These are phyloP conservation scores for Cassiopea andromeda DNA, from an alignment of 30 jellyfish, hydroid and myxozoan genomes.

Conservation along the genomic window DNA sequence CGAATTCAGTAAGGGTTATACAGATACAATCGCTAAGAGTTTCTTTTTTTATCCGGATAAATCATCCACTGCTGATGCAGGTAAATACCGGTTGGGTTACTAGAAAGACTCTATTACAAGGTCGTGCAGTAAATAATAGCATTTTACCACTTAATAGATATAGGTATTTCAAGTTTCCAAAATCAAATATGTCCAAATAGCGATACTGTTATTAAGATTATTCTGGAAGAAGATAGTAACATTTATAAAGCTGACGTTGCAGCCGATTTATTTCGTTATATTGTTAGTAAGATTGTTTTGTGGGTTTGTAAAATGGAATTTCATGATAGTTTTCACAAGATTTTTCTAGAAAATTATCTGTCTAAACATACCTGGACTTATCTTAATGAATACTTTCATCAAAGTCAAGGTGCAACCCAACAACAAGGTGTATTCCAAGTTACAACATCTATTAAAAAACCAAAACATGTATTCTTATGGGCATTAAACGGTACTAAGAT, in stretches of 20 bases:
- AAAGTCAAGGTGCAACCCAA: background rate
- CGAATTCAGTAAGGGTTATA: too few species aligned
- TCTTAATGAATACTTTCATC: background rate
- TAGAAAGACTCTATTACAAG: background rate
- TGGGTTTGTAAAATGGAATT: background rate
- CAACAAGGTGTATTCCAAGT: background rate
- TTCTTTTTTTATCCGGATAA: background rate
- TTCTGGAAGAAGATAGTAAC: background rate
- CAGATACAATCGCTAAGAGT: background rate
- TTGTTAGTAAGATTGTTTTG: background rate
- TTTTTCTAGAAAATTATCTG: background rate
- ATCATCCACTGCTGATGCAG: background rate
- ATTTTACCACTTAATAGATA: background rate
- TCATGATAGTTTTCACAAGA: too few species aligned
- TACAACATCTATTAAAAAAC: background rate
- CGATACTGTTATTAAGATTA: background rate
- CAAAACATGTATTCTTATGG: background rate
- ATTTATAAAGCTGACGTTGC: too few species aligned
- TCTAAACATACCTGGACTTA: background rate
- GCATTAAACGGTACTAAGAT: background rate
- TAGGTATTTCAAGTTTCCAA: background rate
- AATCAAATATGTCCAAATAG: background rate
- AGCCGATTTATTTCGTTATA: too few species aligned
- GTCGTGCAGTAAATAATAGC: background rate
- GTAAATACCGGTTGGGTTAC: background rate